Evolutionary conservation across 2,888 invertebrate species (phyloP), one percentile per base, ranked within the genome.

Genomic region (Dione juno): DNA sequence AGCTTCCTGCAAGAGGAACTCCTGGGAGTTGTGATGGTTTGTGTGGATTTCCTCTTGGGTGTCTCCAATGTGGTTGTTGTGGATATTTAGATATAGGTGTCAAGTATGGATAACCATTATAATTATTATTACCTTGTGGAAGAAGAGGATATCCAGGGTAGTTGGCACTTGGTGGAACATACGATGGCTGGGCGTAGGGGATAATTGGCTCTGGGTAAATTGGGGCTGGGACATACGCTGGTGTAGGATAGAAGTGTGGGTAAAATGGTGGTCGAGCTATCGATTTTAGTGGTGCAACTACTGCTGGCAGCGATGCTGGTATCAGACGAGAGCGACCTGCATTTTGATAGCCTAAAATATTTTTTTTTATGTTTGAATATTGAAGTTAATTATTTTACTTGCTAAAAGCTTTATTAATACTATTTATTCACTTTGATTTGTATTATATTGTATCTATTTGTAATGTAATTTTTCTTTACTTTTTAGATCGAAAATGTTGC

Each of bases 161-260:
- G 35, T 8, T 19, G 6, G 3, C 40, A 28, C 28, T 45, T 40
- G 48, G 37, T 1, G 50, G 11, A 21, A 40, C 48, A 28, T 40
- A 67, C 9, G 40, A 11, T 41, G 59, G 61, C n/a, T 61, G 52
- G 7, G 10, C 16, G 0, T 61, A 61, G 10, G 66, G 66, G 35
- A 67, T 41, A 10, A 53, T 52, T 16, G 67, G 61, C 35, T 52
- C 43, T 19, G 61, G 53, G 13, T 68, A 68, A 7, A 66, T 35
- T 6, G 59, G 13, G 3, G 19, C 37, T 13, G 58, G 59, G 19
- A 50, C 10, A 14, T 40, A 59, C 14, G 40, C 14, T n/a, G 59
- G n/a, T 21, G 21, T n/a, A 21, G 67, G 52, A 10, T 61, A 52
- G 35, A 19, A 68, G 35, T 13, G 37, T 52, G 53, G 43, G 10